Percentiles rank a stretch among this genome's conserved stretches.
These are phyloP conservation scores for Himalopsyche tibetana DNA, from an alignment of 2,888 invertebrate genomes.

Conservation along the genomic window DNA sequence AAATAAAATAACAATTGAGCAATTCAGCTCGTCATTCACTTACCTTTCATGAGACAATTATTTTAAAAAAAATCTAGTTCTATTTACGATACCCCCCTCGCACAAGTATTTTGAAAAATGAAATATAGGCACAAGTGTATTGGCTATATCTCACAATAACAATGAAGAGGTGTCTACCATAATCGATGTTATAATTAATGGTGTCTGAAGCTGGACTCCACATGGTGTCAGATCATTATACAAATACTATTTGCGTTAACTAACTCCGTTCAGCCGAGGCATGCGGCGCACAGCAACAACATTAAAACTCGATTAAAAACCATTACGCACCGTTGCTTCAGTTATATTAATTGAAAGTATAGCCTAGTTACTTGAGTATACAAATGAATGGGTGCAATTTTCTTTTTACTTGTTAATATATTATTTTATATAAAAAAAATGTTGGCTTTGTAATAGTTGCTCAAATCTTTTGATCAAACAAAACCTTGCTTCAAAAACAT, in stretches of 20 bases:
- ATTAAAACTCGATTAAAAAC: conserved; percentile 31
- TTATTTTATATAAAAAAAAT: too few species aligned
- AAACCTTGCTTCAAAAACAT: too few species aligned
- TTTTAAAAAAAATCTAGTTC: not conserved
- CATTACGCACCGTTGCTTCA: not conserved
- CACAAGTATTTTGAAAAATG: not conserved
- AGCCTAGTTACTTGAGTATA: too few species aligned
- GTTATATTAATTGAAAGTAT: not conserved
- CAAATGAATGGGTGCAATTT: too few species aligned
- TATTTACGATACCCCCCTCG: not conserved
- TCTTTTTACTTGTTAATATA: too few species aligned
- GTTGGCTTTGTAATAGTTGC: too few species aligned
- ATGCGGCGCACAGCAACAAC: conserved; percentile 17
- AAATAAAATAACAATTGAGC: too few species aligned
- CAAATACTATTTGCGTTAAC: conserved; percentile 63
- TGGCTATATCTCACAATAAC: conserved; percentile 50
- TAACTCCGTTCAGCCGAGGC: conserved; percentile 47
- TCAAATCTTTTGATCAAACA: too few species aligned
- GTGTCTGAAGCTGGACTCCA: conserved; percentile 56
- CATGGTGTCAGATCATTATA: conserved; percentile 63
- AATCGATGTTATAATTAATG: conserved; percentile 65
- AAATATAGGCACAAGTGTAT: not conserved
- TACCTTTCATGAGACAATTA: not conserved
- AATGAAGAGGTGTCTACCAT: conserved; percentile 63
- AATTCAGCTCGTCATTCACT: not conserved